Conservation (phyloP, 2,797 vertebrate genomes). For the Ctenopoma kingsleyae region DNA sequence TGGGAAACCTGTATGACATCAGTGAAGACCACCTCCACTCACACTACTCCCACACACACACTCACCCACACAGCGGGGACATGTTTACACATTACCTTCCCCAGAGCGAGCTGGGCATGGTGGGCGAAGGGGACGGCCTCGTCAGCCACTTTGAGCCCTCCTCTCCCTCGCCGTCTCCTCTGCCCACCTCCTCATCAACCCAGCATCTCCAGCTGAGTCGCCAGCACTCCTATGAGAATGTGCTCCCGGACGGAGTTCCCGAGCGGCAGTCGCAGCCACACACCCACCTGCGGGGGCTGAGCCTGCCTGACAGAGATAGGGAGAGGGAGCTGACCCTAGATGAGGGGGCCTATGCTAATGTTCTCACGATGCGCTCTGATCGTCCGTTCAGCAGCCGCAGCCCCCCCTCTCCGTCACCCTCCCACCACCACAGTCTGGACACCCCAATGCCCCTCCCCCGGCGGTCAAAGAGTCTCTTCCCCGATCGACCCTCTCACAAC, state of each 20-base stretch:
- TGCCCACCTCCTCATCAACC: conserved; percentile 81
- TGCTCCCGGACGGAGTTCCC: conserved; percentile 89
- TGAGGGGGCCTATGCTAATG: conserved; percentile 93
- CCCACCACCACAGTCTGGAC: conserved; percentile 91
- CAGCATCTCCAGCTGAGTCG: conserved; percentile 91
- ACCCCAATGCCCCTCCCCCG: conserved; percentile 86
- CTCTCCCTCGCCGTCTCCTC: conserved; percentile 66
- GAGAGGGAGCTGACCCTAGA: conserved; percentile 84
- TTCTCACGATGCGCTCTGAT: conserved; percentile 92
- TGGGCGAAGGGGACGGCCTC: conserved; percentile 89
- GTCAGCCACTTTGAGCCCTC: conserved; percentile 91
- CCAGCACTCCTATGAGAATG: conserved; percentile 96
- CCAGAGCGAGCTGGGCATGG: conserved; percentile 82
- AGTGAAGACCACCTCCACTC: conserved; percentile 96
- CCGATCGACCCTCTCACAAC: conserved; percentile 92
- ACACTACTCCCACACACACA: conserved; percentile 74
- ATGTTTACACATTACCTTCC: conserved; percentile 87
- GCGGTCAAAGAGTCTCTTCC: conserved; percentile 94
- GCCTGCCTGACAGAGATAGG: conserved; percentile 92
- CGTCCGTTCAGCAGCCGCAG: conserved; percentile 90
- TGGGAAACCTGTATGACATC: conserved; percentile 96
- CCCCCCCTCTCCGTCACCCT: conserved; percentile 82
- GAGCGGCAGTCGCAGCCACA: conserved; percentile 78
- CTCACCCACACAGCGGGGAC: conserved; percentile 73
- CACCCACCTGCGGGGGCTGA: conserved; percentile 74